Base-by-base conservation (phyloP, 2,888 invertebrate genomes). In the Mythimna pallens region DNA sequence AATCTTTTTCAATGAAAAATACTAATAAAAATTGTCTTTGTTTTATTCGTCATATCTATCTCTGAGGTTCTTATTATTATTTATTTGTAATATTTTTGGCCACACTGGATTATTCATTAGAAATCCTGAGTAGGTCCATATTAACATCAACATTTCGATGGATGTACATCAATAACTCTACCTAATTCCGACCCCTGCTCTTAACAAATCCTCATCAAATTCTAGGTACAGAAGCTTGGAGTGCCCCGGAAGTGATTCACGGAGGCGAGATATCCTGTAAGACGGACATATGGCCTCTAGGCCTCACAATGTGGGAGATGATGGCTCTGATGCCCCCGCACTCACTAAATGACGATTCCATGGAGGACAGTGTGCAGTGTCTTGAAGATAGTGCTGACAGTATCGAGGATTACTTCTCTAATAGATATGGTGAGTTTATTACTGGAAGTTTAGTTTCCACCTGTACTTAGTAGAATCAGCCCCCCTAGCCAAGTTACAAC, bases 241-340 rank as follows among this genome's bases (percentile, higher is more conserved):
- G 97, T 85, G 97, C 98, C 0, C 98, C 98, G 0, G 99, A 99
- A 96, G 97, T 98, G 12, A 92, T 98, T 25, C 87, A 92, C 10
- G 97, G 97, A 63, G 97, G 96, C 12, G 92, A 96, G 30, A 97
- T 98, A 65, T 97, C 97, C 6, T 94, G 94, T 84, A 98, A 98
- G 93, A 97, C 98, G 0, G 98, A 99, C 89, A 97, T 99, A 64
- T 99, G 98, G 95, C 96, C 98, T 3, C 97, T 97, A 80, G 99
- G 98, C 0, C 95, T 98, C 14, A 97, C 98, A 0, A 90, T 98
- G 40, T 98, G 98, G 97, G 98, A 98, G 96, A 98, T 98, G 97
- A 94, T 98, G 91, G 97, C 98, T 0, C 94, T 98, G 5, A 94
- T 96, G 67, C 97, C 97, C 0, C 98, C 98, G 0, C 98, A 98